Base-by-base conservation (phyloP, 1,140 invertebrate species). In the Drosophila malerkotliana region DNA sequence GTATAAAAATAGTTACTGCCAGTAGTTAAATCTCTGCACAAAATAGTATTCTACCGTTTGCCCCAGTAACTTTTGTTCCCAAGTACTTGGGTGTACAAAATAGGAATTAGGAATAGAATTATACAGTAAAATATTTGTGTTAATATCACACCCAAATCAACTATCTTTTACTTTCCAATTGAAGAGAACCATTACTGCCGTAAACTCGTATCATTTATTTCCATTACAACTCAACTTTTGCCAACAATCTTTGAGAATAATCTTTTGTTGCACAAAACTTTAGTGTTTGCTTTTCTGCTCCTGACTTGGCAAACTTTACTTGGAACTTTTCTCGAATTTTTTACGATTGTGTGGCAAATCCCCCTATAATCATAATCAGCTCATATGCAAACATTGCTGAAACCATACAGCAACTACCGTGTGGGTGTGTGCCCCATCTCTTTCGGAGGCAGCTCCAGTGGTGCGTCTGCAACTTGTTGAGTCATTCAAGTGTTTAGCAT, bases 401-500 rank as follows among this genome's bases (percentile, higher is more conserved):
- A 69, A 68, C 62, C 66, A 14, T 39, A 10, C 30, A 52, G 26
- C 30, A 47, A 37, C 37, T 57, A 26, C 4, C n/a, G 48, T 63
- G 59, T 74, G 69, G 79, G 79, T 74, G 64, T 74, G 64, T 69
- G 68, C 26, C 4, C 12, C 44, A n/a, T 21, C 47, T 63, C 63
- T 32, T 55, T 55, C 30, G n/a, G n/a, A 14, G 39, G 39, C 14
- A n/a, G 9, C 64, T 47, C 26, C 14, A 24, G 34, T 37, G 12
- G 47, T 63, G 54, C 30, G 54, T 69, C 15, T 80, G 77, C 72
- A 76, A 84, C 82, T 87, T 85, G 81, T 84, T 84, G 81, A 84
- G 81, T 87, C 81, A 84, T 77, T 76, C 14, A 47, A 56, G 57
- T 55, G 63, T 77, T 84, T 84, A 85, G 82, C 72, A 85, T 87